Evolutionary conservation across 2,888 invertebrate species (phyloP).

Genomic region (Myopa testacea): DNA sequence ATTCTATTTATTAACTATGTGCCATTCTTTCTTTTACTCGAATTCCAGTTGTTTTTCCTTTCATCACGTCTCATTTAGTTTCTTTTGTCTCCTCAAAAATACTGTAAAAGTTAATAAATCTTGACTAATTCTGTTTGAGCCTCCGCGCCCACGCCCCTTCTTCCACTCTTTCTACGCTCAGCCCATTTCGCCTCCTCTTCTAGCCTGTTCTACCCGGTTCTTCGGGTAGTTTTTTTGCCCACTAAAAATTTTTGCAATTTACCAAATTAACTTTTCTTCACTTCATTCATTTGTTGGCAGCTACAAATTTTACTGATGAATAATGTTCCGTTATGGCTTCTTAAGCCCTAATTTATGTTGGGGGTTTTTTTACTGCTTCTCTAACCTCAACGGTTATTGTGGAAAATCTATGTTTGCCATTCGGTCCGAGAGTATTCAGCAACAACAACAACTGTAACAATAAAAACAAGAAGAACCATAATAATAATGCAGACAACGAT

Average conservation of each 20-base stretch:
- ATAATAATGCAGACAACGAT: too few species aligned
- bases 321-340: constrained; percentile 38
- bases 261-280: constrained; percentile 25
- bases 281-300: constrained; percentile 3
- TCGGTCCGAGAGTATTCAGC: too few species aligned
- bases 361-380: neutral
- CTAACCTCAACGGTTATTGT: constrained; percentile 18
- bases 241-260: constrained; percentile 32
- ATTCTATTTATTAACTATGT: neutral
- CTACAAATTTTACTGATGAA: constrained; percentile 5
- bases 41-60: neutral
- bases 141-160: neutral
- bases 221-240: neutral
- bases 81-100: neutral
- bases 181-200: neutral
- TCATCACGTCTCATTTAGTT: neutral
- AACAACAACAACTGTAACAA: constrained; percentile 1
- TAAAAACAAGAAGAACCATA: too few species aligned
- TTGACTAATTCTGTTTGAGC: neutral
- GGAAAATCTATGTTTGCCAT: too few species aligned
- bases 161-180: neutral
- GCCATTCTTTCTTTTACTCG: neutral
- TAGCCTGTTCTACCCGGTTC: neutral
- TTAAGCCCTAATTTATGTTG: constrained; percentile 29
- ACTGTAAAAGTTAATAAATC: constrained; percentile 1